Base-by-base conservation (phyloP, 2,113 vertebrate genomes). In the Scytalopus superciliaris region DNA sequence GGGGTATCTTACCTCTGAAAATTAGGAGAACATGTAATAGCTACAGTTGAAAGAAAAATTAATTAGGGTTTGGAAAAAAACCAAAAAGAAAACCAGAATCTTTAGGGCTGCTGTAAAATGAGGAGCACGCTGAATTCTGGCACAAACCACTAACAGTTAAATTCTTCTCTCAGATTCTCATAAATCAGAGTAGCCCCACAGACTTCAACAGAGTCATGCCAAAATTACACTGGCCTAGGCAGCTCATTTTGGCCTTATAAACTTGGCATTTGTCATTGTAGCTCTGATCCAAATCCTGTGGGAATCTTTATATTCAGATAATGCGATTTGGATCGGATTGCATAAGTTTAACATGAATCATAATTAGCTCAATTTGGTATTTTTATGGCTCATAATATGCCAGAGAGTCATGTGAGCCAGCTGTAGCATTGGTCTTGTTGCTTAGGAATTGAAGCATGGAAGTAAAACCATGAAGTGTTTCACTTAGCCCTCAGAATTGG, bases 271-370 rank as follows among this genome's bases (percentile, higher is more conserved):
- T 94, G 27, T 90, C 27, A 13, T 37, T 64, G 53, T 53, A 92
- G 62, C 27, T 91, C 68, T 74, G 50, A 93, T 83, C 73, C 83
- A 89, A 94, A 87, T 8, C n/a, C 56, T 3, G 1, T 31, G 23
- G 69, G 87, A 91, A 82, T 82, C 40, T 81, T 64, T 94, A 44
- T 45, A 56, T 90, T 83, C 52, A 67, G 76, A 77, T 81, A 95
- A 87, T 84, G 56, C 52, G 37, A 39, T 89, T 89, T 94, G 66
- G 62, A 89, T 84, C 4, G 7, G 57, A 44, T 39, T 16, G 53
- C 82, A 13, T 82, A 94, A 72, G 25, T 94, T 92, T 89, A 93
- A 92, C 60, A 75, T 44, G 60, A 89, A 81, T 91, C 39, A 81
- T 82, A 84, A 94, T 82, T 91, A 79, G 12, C 44, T 86, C 68